Evolutionary conservation across 1,140 invertebrate species (phyloP).

Genomic region (Antheraea pernyi): DNA sequence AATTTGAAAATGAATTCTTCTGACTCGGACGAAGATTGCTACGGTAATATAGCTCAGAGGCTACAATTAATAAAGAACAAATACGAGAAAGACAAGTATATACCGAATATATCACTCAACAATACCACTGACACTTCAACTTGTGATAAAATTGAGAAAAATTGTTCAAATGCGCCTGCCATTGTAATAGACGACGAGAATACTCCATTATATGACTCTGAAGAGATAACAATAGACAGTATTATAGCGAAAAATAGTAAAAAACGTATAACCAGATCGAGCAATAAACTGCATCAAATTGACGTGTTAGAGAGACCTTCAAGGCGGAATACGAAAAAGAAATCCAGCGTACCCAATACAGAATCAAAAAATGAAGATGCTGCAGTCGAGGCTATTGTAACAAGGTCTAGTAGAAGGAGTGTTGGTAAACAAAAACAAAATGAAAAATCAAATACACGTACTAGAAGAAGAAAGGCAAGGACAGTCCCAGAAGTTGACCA

Average conservation of each 20-base stretch:
- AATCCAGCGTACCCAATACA: not conserved
- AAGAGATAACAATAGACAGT: constrained; percentile 19
- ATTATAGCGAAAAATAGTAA: constrained; percentile 17
- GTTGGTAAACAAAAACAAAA: not conserved
- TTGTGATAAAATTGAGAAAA: not conserved
- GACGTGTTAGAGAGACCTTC: not conserved
- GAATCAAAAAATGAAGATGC: not conserved
- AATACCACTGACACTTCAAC: not conserved
- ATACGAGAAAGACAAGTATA: constrained; percentile 33
- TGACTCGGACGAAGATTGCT: constrained; percentile 59
- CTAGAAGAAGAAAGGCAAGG: not conserved
- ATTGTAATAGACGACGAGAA: not conserved
- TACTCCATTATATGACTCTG: constrained; percentile 2
- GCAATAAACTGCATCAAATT: not conserved
- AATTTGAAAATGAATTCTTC: constrained; percentile 31
- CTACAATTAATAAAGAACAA: constrained; percentile 43
- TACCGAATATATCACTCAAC: constrained; percentile 25
- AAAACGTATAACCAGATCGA: not conserved
- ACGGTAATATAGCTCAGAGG: constrained; percentile 43
- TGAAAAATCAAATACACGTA: not conserved
- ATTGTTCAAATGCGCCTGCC: not conserved
- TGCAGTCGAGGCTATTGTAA: not conserved
- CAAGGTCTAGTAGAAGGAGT: not conserved
- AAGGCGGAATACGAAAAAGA: constrained; percentile 5
- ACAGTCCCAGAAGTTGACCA: not conserved